Percentiles rank a stretch among this genome's conserved stretches.
Conservation (phyloP, 2,888 invertebrate genomes). For the Eulithis testata region DNA sequence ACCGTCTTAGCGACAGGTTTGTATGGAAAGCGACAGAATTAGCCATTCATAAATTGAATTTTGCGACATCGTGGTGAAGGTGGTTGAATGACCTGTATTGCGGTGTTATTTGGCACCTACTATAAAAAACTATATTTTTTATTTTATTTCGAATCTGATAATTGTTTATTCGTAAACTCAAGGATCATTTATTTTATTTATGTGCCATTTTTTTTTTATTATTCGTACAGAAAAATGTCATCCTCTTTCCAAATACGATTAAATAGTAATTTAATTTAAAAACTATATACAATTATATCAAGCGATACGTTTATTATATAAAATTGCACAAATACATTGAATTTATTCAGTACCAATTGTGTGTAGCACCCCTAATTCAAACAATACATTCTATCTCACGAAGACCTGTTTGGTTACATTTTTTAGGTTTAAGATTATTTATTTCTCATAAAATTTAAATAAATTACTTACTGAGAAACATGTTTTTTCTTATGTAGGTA, state of each 20-base stretch:
- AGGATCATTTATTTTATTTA: neutral
- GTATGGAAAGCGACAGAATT: no score
- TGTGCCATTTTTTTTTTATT: neutral
- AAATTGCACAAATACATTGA: slow-evolving; percentile 31
- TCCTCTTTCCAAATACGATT: neutral
- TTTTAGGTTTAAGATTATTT: no score
- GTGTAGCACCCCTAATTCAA: slow-evolving; percentile 26
- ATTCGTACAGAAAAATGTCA: neutral
- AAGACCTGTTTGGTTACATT: neutral
- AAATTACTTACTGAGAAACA: no score
- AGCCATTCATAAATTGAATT: no score
- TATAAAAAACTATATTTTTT: no score
- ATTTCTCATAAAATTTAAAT: no score
- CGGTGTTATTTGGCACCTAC: no score
- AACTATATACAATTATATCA: slow-evolving; percentile 17
- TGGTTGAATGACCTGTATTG: no score
- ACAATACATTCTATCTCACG: slow-evolving; percentile 3
- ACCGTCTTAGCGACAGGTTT: no score
- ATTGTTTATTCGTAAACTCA: neutral
- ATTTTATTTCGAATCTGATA: neutral
- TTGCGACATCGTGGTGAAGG: no score
- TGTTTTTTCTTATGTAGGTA: no score
- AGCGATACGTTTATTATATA: slow-evolving; percentile 30
- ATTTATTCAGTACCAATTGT: slow-evolving; percentile 26
- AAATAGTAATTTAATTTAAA: slow-evolving; percentile 19